Conservation (phyloP, 2,888 invertebrate species). For the Phrixothrix hirtus region DNA sequence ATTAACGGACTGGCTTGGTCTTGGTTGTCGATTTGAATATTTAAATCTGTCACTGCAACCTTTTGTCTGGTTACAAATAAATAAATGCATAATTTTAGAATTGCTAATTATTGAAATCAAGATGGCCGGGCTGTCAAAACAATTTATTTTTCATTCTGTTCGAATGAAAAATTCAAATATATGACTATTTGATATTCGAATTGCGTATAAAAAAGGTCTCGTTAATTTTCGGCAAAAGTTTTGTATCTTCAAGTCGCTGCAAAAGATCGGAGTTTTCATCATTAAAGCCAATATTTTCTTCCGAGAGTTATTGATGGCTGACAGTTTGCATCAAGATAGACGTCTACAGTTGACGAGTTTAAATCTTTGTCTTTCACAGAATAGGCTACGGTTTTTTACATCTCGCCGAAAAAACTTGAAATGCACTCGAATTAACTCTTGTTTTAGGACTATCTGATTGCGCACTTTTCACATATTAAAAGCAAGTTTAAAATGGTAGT, state of each 20-base stretch:
- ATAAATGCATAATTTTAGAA: slow-evolving; percentile 53
- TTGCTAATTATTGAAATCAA: slow-evolving; percentile 52
- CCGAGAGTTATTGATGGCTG: slow-evolving; percentile 52
- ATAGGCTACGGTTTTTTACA: slow-evolving; percentile 36
- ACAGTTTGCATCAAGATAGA: slow-evolving; percentile 54
- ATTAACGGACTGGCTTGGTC: slow-evolving; percentile 46
- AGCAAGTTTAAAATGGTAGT: slow-evolving; percentile 27
- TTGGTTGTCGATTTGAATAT: slow-evolving; percentile 51
- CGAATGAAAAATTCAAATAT: slow-evolving; percentile 37
- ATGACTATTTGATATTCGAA: slow-evolving; percentile 40
- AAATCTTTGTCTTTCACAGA: slow-evolving; percentile 48
- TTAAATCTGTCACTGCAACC: slow-evolving; percentile 53
- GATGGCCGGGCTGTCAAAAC: slow-evolving; percentile 44
- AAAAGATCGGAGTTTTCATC: slow-evolving; percentile 16
- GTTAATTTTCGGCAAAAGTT: slow-evolving; percentile 46
- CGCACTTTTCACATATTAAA: slow-evolving; percentile 29
- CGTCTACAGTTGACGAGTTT: slow-evolving; percentile 49
- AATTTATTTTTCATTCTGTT: slow-evolving; percentile 36
- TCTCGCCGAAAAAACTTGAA: slow-evolving; percentile 35
- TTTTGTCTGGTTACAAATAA: slow-evolving; percentile 52
- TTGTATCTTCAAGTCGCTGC: slow-evolving; percentile 28
- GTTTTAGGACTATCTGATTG: slow-evolving; percentile 35
- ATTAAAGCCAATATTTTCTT: slow-evolving; percentile 38
- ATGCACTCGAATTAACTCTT: slow-evolving; percentile 34
- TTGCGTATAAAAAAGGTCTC: slow-evolving; percentile 44